These are phyloP conservation scores for Dascyllus trimaculatus DNA, from an alignment of 2,113 vertebrate species.

Conservation along the genomic window DNA sequence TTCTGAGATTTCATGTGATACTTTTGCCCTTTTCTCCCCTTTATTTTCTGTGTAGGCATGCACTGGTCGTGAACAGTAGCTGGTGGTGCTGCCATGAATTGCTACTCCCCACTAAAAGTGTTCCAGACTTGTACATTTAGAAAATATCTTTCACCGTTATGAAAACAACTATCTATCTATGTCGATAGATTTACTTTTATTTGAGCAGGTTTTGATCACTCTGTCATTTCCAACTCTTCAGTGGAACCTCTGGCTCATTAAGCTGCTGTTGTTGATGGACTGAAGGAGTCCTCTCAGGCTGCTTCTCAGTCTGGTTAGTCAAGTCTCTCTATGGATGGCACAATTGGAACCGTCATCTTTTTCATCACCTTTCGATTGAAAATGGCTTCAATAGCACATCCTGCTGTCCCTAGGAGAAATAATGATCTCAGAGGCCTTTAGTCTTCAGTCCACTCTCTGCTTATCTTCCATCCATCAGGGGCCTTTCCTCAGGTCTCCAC, in stretches of 20 bases:
- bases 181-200: background rate
- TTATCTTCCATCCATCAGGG: background rate
- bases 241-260: slow-evolving; percentile 62
- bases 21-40: too few relatives aligned
- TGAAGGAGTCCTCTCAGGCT: slow-evolving; percentile 46
- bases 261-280: slow-evolving; percentile 50
- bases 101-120: too few relatives aligned
- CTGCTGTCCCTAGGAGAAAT: slow-evolving; percentile 35
- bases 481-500: background rate
- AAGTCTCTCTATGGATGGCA: slow-evolving; percentile 27
- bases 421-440: slow-evolving; percentile 48
- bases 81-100: too few relatives aligned
- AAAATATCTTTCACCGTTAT: background rate
- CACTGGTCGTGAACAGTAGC: too few relatives aligned
- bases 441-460: background rate
- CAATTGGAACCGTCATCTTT: slow-evolving; percentile 51
- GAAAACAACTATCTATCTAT: background rate
- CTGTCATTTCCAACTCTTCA: slow-evolving; percentile 1
- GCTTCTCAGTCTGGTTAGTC: slow-evolving; percentile 44
- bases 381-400: slow-evolving; percentile 39
- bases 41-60: too few relatives aligned
- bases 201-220: background rate
- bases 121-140: too few relatives aligned
- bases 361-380: slow-evolving; percentile 32
- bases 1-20: too few relatives aligned